A percentile compares a stretch with the other conserved stretches of the same genome.
Conservation (phyloP, 2,113 vertebrate species). For the Canis aureus region DNA sequence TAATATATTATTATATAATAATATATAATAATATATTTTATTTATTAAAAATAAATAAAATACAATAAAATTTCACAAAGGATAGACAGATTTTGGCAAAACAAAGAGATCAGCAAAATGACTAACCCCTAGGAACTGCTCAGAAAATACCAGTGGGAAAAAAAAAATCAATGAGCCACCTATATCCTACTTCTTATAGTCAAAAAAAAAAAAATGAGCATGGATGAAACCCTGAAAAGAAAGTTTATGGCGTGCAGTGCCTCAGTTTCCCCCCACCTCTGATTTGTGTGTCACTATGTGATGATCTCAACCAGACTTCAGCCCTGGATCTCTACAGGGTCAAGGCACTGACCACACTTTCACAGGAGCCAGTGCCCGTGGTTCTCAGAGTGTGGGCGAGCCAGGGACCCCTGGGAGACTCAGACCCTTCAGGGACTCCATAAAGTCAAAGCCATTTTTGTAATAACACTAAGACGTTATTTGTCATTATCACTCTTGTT, state of each 20-base stretch:
- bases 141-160: too few relatives aligned
- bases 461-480: background rate
- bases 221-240: background rate
- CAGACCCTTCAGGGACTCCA: background rate
- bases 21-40: too few relatives aligned
- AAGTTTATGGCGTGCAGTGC: background rate
- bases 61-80: background rate
- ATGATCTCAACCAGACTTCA: background rate
- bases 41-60: too few relatives aligned
- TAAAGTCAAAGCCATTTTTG: background rate
- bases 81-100: background rate
- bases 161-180: background rate
- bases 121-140: background rate
- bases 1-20: too few relatives aligned
- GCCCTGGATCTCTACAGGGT: background rate
- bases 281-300: background rate
- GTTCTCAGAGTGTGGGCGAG: background rate
- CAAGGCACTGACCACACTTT: background rate
- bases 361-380: fast-evolving
- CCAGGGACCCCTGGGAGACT: background rate
- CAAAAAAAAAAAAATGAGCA: background rate
- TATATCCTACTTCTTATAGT: too few relatives aligned
- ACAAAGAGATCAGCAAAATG: background rate
- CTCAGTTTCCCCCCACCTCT: too few relatives aligned
- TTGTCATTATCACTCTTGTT: background rate